These are phyloP conservation scores for Epistrophe eligans DNA, from an alignment of 2,888 invertebrate genomes.

Conservation along the genomic window DNA sequence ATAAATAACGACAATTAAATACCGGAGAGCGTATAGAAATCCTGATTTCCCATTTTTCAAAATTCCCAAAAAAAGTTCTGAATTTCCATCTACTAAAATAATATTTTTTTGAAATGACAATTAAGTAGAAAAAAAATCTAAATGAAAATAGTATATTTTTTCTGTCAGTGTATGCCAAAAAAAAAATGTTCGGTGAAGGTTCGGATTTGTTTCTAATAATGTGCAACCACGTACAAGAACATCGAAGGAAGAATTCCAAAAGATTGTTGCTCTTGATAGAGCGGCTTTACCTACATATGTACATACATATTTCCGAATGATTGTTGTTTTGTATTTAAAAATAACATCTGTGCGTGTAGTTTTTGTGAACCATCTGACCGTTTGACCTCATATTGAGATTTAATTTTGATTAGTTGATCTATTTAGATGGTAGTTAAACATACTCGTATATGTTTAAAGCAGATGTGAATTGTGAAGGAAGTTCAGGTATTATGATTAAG, in stretches of 20 bases:
- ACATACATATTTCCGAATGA: neutral
- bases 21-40: too few species aligned
- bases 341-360: conserved; percentile 55
- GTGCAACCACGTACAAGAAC: conserved; percentile 17
- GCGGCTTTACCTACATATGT: neutral
- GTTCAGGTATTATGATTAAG: neutral
- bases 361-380: conserved; percentile 51
- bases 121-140: too few species aligned
- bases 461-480: neutral
- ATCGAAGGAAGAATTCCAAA: conserved; percentile 42
- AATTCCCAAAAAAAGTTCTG: too few species aligned
- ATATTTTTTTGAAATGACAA: too few species aligned
- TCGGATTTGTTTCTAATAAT: conserved; percentile 44
- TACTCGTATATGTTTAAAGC: neutral
- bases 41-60: too few species aligned
- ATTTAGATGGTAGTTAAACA: neutral
- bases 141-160: neutral
- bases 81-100: too few species aligned
- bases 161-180: conserved; percentile 25
- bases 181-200: conserved; percentile 36
- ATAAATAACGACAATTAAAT: too few species aligned
- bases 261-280: conserved; percentile 61
- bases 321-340: conserved; percentile 31
- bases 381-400: conserved; percentile 70
- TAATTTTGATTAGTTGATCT: conserved; percentile 60